These are phyloP conservation scores for Apoda limacodes DNA, from an alignment of 2,888 invertebrate species.

Conservation along the genomic window DNA sequence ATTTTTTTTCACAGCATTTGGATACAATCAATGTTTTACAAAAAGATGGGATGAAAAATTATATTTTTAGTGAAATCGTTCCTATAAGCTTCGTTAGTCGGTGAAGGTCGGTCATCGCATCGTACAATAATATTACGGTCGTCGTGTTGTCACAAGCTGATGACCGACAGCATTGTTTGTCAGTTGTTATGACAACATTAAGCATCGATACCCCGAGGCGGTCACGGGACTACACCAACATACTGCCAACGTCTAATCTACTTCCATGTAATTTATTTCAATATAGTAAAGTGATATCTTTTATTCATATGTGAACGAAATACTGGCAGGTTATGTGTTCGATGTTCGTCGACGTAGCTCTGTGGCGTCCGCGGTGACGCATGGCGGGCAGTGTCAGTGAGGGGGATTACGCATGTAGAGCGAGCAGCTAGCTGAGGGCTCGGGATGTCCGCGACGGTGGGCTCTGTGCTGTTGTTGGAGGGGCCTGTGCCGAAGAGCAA, in stretches of 20 bases:
- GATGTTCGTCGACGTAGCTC: constrained; percentile 4
- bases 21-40: no score
- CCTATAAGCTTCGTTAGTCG: no score
- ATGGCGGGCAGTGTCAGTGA: constrained; percentile 35
- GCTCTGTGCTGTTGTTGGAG: constrained; percentile 50
- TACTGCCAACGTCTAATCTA: no score
- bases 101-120: no score
- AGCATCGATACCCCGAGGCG: no score
- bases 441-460: constrained; percentile 50
- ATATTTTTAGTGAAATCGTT: no score
- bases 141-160: no score
- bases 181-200: constrained; percentile 31
- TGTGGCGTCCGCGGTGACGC: constrained; percentile 39
- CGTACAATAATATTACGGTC: no score
- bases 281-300: constrained; percentile 6
- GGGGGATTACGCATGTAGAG: constrained; percentile 29
- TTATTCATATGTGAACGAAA: constrained; percentile 2
- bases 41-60: no score
- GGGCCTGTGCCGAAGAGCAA: constrained; percentile 38
- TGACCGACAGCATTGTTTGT: constrained; percentile 34
- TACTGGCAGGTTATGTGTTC: constrained; percentile 7
- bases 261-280: no score
- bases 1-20: no score
- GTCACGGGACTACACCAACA: no score
- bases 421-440: constrained; percentile 10